These are phyloP conservation scores for Psephotus haematonotus DNA, from an alignment of 2,113 vertebrate species.

Conservation along the genomic window DNA sequence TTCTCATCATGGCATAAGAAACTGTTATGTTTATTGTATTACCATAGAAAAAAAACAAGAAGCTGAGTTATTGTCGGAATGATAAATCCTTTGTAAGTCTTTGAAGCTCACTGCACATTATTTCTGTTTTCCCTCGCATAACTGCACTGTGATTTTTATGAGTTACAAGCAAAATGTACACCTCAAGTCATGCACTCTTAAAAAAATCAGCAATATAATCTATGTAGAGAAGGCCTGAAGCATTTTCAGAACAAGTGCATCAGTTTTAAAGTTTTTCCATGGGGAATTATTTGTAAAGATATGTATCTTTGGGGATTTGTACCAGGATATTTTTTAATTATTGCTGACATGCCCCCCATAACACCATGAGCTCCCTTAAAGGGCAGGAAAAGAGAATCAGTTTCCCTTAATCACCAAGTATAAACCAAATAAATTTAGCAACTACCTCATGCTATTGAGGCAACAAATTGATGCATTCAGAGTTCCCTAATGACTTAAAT, in stretches of 20 bases:
- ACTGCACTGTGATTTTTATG: conserved; percentile 5
- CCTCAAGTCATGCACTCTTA: conserved; percentile 53
- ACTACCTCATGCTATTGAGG: conserved; percentile 42
- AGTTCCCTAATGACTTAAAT: conserved; percentile 40
- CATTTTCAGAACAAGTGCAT: conserved; percentile 56
- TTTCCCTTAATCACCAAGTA: conserved; percentile 57
- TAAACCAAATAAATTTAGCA: conserved; percentile 63
- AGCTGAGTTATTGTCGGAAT: background rate
- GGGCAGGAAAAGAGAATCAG: conserved; percentile 60
- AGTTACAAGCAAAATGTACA: conserved; percentile 50
- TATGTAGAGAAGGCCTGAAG: conserved; percentile 61
- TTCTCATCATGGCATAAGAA: background rate
- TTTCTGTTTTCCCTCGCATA: background rate
- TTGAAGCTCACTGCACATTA: background rate
- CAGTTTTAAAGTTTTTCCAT: conserved; percentile 49
- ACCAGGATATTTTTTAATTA: conserved; percentile 69
- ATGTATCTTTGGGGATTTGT: conserved; percentile 52
- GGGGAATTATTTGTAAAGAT: conserved; percentile 64
- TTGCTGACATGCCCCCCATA: conserved; percentile 61
- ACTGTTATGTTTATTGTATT: background rate
- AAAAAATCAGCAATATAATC: conserved; percentile 49
- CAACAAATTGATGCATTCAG: conserved; percentile 40
- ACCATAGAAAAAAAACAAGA: background rate
- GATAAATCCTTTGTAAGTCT: background rate
- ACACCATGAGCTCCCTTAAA: conserved; percentile 60